Evolutionary conservation across 2,113 vertebrate species (phyloP), one percentile per base, ranked within the genome.

Genomic region (Cichladusa arquata): DNA sequence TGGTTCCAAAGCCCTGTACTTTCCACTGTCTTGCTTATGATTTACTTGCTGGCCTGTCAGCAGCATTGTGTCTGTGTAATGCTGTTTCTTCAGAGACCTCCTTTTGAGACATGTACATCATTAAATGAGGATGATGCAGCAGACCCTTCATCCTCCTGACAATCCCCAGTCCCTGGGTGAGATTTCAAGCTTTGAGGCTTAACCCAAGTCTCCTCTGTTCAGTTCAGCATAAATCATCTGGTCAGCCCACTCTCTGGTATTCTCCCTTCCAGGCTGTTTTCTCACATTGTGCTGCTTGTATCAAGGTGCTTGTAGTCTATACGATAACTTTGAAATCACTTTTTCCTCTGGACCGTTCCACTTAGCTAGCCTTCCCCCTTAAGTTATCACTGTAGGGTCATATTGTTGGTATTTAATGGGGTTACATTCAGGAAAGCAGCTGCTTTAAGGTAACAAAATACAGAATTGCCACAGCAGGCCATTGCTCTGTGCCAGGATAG

Each of bases 391-490:
- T 95, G 38, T 77, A 70, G 86, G 65, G 64, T 91, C 92, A 53
- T 45, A 69, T 64, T 87, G 60, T 8, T 4, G 31, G 25, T 66
- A 79, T 96, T 96, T 93, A 95, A 96, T 96, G 73, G 56, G 45
- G 87, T 97, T 97, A 81, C 45, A 91, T 82, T 94, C 94, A 96
- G 73, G 72, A 96, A 96, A 97, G 74, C 92, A 95, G 60, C 69
- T 95, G 94, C 42, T 96, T 96, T 96, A 96, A 42, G 74, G 65
- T 97, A 98, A 97, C 93, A 91, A 94, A 97, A 85, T 97, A 70
- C 26, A 50, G 78, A 93, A 95, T 96, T 95, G 93, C 40, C 54
- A 24, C 6, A 66, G 42, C 66, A 96, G 89, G 54, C 42, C 61
- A 47, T 72, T 94, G 57, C 88, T 96, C 69, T 95, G 29, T 36